Percentiles rank a stretch among this genome's conserved stretches.
These are phyloP conservation scores for Anadara kagoshimensis DNA, from an alignment of 1,140 invertebrate species.

Conservation along the genomic window DNA sequence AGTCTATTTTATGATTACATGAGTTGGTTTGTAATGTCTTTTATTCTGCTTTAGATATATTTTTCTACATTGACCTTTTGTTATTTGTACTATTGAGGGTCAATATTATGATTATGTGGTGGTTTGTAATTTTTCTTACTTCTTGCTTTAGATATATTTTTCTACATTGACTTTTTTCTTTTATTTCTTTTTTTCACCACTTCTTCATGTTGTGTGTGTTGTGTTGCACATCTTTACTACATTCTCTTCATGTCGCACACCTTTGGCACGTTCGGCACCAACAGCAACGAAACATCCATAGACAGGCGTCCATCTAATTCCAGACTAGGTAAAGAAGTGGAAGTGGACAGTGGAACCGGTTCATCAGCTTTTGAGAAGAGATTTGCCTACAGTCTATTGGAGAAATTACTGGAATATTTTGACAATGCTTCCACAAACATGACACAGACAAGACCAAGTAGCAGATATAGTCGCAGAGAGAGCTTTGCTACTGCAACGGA, in stretches of 20 bases:
- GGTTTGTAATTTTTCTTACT: neutral
- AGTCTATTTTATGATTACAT: neutral
- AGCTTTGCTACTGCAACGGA: constrained; percentile 96
- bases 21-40: neutral
- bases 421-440: constrained; percentile 98
- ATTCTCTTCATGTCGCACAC: neutral
- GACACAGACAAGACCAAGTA: constrained; percentile 95
- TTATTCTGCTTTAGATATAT: neutral
- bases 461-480: constrained; percentile 91
- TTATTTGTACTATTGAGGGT: neutral
- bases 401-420: constrained; percentile 97
- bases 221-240: neutral
- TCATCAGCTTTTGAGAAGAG: constrained; percentile 70
- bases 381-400: constrained; percentile 97
- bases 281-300: constrained; percentile 97
- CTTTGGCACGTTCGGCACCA: constrained; percentile 92
- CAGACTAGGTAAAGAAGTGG: constrained; percentile 61
- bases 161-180: neutral
- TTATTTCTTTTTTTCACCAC: constrained; percentile 1
- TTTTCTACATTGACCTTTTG: neutral
- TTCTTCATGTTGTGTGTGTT: constrained; percentile 6
- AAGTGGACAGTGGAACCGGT: constrained; percentile 64
- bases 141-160: neutral
- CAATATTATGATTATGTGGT: neutral
- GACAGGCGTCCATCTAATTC: constrained; percentile 85